Evolutionary conservation across 1,140 invertebrate species (phyloP).

Genomic region (Meloidogyne exigua): DNA sequence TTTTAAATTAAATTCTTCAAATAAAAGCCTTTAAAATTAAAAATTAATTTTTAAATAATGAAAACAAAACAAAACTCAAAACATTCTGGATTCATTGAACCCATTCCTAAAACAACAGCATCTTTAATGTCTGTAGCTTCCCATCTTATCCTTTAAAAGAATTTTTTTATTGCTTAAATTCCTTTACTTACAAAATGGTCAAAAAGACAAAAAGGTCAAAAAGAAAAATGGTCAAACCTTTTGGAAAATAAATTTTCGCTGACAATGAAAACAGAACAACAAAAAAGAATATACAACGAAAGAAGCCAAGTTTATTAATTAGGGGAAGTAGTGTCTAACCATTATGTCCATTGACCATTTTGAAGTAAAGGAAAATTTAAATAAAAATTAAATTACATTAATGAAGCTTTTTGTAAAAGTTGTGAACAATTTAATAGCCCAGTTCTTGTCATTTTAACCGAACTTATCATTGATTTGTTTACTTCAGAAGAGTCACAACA

Average conservation of each 20-base stretch:
- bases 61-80: slow-evolving; percentile 73
- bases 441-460: slow-evolving; percentile 33
- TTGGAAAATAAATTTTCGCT: no score
- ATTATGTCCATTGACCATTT: no score
- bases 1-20: slow-evolving; percentile 87
- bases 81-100: slow-evolving; percentile 85
- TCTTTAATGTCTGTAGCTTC: slow-evolving; percentile 87
- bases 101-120: slow-evolving; percentile 84
- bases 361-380: no score
- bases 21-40: slow-evolving; percentile 77
- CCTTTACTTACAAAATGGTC: no score
- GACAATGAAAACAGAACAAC: no score
- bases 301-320: no score
- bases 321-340: no score
- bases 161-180: no score
- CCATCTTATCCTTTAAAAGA: slow-evolving; percentile 72
- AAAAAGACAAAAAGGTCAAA: no score
- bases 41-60: not conserved
- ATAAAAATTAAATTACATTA: no score
- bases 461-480: slow-evolving; percentile 30
- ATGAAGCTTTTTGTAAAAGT: slow-evolving; percentile 37
- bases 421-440: slow-evolving; percentile 41
- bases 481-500: slow-evolving; percentile 15
- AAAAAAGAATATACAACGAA: no score
- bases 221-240: no score